Evolutionary conservation across 1,140 invertebrate species (phyloP).

Genomic region (Pseudomyrmex pallidus): DNA sequence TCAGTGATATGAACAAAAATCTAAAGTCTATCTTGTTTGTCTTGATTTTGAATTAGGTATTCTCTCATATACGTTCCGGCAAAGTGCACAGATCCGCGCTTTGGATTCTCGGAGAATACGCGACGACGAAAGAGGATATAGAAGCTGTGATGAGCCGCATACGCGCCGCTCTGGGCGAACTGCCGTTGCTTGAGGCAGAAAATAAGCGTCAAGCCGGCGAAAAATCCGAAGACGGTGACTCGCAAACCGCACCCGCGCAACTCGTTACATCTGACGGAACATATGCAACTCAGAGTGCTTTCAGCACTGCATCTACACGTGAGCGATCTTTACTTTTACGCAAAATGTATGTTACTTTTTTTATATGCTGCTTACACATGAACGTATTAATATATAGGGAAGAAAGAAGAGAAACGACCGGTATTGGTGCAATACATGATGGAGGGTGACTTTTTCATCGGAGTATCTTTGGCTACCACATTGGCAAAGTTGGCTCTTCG

Average conservation of each 20-base stretch:
- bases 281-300: constrained; percentile 98
- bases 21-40: constrained; percentile 24
- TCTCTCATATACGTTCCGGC: constrained; percentile 93
- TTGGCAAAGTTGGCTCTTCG: constrained; percentile 95
- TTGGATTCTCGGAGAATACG: constrained; percentile 99
- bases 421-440: constrained; percentile 95
- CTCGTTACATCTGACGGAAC: constrained; percentile 99
- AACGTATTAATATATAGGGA: constrained; percentile 78
- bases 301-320: constrained; percentile 89
- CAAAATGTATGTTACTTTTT: constrained; percentile 11
- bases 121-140: constrained; percentile 91
- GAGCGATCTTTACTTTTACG: neutral
- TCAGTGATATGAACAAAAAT: neutral
- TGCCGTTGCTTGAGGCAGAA: constrained; percentile 96
- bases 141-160: constrained; percentile 92
- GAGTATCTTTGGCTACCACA: constrained; percentile 95
- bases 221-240: constrained; percentile 85
- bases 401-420: constrained; percentile 90
- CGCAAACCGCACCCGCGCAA: constrained; percentile 84
- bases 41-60: constrained; percentile 80
- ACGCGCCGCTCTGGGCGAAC: constrained; percentile 92
- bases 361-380: neutral
- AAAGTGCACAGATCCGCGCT: constrained; percentile 96
- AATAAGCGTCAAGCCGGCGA: constrained; percentile 90
- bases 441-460: constrained; percentile 98